Conservation (phyloP, 1,140 invertebrate species). For the Planococcus citri region DNA sequence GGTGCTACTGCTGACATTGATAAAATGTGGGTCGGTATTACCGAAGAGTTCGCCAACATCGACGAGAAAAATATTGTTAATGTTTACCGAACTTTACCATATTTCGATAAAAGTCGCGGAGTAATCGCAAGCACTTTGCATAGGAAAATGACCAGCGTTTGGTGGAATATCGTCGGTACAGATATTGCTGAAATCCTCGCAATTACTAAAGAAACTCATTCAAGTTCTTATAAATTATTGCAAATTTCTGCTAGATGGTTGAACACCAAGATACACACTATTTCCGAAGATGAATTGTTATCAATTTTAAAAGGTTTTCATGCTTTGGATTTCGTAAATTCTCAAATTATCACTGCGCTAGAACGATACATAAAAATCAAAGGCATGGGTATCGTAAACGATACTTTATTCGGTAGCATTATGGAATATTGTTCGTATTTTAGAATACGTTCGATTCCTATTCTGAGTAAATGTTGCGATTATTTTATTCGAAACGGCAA, state of each 20-base stretch:
- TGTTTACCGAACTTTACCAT: slow-evolving; percentile 43
- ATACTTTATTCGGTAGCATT: slow-evolving; percentile 43
- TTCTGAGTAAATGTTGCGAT: slow-evolving; percentile 44
- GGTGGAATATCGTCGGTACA: slow-evolving; percentile 41
- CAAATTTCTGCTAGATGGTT: slow-evolving; percentile 44
- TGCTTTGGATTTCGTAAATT: slow-evolving; percentile 40
- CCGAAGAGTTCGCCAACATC: slow-evolving; percentile 44
- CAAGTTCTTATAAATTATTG: slow-evolving; percentile 36
- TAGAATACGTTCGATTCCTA: slow-evolving; percentile 41
- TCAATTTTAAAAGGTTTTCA: slow-evolving; percentile 45
- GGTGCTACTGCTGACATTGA: slow-evolving; percentile 40
- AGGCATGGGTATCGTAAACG: slow-evolving; percentile 33
- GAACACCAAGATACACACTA: slow-evolving; percentile 44
- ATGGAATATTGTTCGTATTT: slow-evolving; percentile 49
- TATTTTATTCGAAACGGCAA: slow-evolving; percentile 43
- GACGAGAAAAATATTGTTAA: slow-evolving; percentile 42
- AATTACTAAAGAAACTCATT: slow-evolving; percentile 28
- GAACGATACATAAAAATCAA: slow-evolving; percentile 46
- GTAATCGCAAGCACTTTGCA: slow-evolving; percentile 49
- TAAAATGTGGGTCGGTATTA: slow-evolving; percentile 54
- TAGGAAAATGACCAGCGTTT: slow-evolving; percentile 42
- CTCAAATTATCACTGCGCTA: slow-evolving; percentile 42
- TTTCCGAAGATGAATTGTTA: slow-evolving; percentile 44
- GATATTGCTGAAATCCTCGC: slow-evolving; percentile 45
- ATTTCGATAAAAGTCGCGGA: slow-evolving; percentile 45